These are phyloP conservation scores for Eupithecia abbreviata DNA, from an alignment of 2,888 invertebrate species.

Conservation along the genomic window DNA sequence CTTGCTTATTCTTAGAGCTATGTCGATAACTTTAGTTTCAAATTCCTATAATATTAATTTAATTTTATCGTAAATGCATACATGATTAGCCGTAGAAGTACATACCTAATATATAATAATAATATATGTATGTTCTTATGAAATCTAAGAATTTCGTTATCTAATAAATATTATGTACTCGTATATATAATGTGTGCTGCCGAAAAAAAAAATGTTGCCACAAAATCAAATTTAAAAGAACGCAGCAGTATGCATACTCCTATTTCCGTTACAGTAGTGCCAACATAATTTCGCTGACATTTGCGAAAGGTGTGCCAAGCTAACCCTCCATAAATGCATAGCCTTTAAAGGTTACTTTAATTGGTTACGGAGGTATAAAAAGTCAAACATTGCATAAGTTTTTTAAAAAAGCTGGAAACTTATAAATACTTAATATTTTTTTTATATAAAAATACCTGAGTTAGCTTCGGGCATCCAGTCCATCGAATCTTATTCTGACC, in stretches of 20 bases:
- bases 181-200: background rate
- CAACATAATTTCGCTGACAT: conserved; percentile 33
- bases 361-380: conserved; percentile 8
- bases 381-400: conserved; percentile 2
- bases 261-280: conserved; percentile 20
- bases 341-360: conserved; percentile 13
- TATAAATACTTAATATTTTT: background rate
- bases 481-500: background rate
- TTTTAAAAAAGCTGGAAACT: background rate
- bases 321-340: conserved; percentile 6
- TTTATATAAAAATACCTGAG: background rate
- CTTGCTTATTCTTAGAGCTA: no score
- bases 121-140: no score
- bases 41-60: no score
- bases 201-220: background rate
- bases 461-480: background rate
- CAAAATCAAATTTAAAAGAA: background rate
- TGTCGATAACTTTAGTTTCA: no score
- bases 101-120: no score
- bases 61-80: no score
- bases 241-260: background rate
- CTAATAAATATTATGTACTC: no score
- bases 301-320: conserved; percentile 28
- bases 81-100: background rate
- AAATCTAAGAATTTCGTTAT: no score